Evolutionary conservation across 2,888 invertebrate species (phyloP), one percentile per base, ranked within the genome.

Genomic region (Tanytarsus gracilentus): DNA sequence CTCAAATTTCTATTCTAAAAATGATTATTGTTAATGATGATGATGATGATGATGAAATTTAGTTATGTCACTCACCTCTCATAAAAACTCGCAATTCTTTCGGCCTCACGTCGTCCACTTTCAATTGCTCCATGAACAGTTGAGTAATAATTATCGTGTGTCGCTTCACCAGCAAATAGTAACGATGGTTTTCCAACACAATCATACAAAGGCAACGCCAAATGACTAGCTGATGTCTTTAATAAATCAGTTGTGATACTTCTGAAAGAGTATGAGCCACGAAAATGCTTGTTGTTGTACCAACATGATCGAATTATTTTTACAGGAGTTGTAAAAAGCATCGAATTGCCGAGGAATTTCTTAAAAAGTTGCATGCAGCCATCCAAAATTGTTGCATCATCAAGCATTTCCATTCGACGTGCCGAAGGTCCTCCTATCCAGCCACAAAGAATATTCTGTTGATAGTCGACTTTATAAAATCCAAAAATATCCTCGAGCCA

Each of bases 101-200:
- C 73, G 1, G 84, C 84, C 67, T 84, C 84, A 53, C 84, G 75
- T 63, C 77, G 77, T 0, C 84, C 84, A 11, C 79, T 76, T 66
- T 82, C 82, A 1, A 83, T 67, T 0, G 84, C 84, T 0, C 84
- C 84, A 65, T 85, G 82, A 0, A 80, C 82, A 0, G 80, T 78
- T 0, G 77, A 76, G 66, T 78, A 82, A 65, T 75, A 76, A 63
- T 77, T 76, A 48, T 77, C 76, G 1, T 81, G 79, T 0, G 80
- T 78, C 1, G 81, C 82, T 69, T 82, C 82, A 0, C 82, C 82
- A 5, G 78, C 82, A 66, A 82, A 82, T 1, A 81, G 72, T 0
- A 78, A 71, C 61, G 80, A 73, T 61, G 71, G 71, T 50, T 50
- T 48, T 16, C 67, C 67, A 25, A 70, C 67, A 64, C 68, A 70